Base-by-base conservation (phyloP, 2,797 vertebrate genomes). In the Molossus molossus region DNA sequence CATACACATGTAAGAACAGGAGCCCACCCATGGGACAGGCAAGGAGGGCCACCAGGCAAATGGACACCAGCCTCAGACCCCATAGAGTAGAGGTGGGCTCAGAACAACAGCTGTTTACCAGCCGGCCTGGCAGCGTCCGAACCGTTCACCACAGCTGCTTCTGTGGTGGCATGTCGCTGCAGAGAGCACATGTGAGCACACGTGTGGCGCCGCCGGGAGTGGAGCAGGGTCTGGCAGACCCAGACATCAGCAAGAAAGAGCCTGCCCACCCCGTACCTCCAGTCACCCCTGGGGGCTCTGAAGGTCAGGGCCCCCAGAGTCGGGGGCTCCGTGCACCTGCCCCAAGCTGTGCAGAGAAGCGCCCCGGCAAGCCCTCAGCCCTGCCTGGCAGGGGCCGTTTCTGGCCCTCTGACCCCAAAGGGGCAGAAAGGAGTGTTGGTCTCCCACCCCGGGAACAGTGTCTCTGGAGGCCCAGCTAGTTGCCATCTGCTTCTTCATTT, bases 161-260 rank as follows among this genome's bases (percentile, higher is more conserved):
- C 1, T 3, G 10, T 2, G 33, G 75, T 0, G 70, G 64, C 2
- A 0, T 0, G 17, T 29, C n/a, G 88, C 72, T 37, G 27, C 0
- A 2, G 2, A 12, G 81, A 17, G 48, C 8, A 14, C 0, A 60
- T 12, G 65, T 2, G 23, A 0, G 18, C 0, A 0, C 11, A 0
- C 3, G 5, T 8, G 0, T 23, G 40, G 94, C 70, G 0, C 12
- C 13, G 9, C 37, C n/a, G 0, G 48, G 29, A 20, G 21, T 9
- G 8, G 67, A 37, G 17, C 1, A 15, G 3, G 14, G 13, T 23
- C 25, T 3, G 17, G 57, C 40, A 48, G 87, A 27, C 60, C 11
- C 25, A 7, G 40, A 33, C 5, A 1, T 2, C 3, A 9, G 72
- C n/a, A 20, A 20, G 11, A 13, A n/a, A 33, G 67, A 27, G 8